phyloP scores from a whole-genome alignment of 2,113 vertebrate genomes.

The Phrynosoma platyrhinos region DNA sequence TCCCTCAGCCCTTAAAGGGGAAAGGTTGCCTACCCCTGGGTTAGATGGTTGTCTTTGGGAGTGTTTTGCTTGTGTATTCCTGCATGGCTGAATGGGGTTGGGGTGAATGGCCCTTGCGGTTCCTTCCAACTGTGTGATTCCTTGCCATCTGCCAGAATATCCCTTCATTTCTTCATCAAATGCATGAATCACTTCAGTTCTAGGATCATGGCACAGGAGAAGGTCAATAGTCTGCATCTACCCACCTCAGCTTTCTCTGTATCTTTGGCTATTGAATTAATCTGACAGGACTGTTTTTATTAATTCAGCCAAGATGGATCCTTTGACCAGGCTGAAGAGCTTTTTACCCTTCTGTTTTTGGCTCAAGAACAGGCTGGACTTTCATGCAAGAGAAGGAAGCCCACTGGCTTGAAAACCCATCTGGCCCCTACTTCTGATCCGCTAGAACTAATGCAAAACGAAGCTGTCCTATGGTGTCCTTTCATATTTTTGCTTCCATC shows the following conservation, averaged over 20 bases:
- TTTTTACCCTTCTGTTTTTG: not conserved
- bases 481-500: not conserved
- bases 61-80: no score
- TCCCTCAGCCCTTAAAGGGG: no score
- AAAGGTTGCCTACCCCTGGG: no score
- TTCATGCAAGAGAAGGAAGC: slow-evolving; percentile 24
- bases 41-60: no score
- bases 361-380: not conserved
- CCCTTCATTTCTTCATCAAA: no score
- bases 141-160: not conserved
- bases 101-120: no score
- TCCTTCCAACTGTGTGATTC: no score
- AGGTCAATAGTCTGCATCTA: slow-evolving; percentile 43
- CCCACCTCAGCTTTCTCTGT: slow-evolving; percentile 5
- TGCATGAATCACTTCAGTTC: slow-evolving; percentile 13
- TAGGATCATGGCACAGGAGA: slow-evolving; percentile 52
- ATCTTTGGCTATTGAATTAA: not conserved
- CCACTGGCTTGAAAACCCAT: slow-evolving; percentile 46
- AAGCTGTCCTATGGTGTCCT: not conserved
- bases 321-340: not conserved
- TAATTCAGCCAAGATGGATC: not conserved
- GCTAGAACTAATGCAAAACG: slow-evolving; percentile 46
- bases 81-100: no score
- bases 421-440: not conserved
- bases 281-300: slow-evolving; percentile 11